These are phyloP conservation scores for Invenusta paracnida DNA, from an alignment of 2,888 invertebrate species.

Conservation along the genomic window DNA sequence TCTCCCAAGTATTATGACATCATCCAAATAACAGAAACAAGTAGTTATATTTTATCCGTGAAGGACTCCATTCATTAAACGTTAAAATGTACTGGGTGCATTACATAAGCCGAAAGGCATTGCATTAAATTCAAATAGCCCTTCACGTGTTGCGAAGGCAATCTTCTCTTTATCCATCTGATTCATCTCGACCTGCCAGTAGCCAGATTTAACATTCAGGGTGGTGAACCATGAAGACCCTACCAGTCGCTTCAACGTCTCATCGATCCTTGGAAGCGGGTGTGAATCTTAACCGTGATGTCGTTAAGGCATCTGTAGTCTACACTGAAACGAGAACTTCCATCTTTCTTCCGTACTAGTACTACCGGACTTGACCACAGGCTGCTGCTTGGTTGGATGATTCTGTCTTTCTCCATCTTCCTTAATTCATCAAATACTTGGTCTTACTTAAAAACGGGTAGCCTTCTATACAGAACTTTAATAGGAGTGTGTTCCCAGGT, in stretches of 20 bases:
- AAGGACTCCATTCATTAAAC: not conserved
- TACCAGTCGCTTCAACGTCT: conserved; percentile 46
- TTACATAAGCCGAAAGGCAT: conserved; percentile 32
- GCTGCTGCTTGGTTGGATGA: conserved; percentile 46
- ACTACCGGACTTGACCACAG: conserved; percentile 46
- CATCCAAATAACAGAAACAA: conserved; percentile 28
- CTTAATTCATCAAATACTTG: conserved; percentile 40
- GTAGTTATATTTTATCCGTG: not conserved
- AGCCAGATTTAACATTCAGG: conserved; percentile 46
- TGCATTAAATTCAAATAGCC: conserved; percentile 45
- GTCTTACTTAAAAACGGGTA: conserved; percentile 32
- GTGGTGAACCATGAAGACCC: conserved; percentile 46
- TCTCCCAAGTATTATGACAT: conserved; percentile 18
- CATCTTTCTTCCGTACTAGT: conserved; percentile 45
- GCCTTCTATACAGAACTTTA: not conserved
- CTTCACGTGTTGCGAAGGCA: conserved; percentile 45
- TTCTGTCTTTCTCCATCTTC: conserved; percentile 41
- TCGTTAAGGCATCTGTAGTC: conserved; percentile 47
- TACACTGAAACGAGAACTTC: conserved; percentile 45
- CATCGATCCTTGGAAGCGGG: conserved; percentile 46
- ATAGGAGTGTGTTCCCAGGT: not conserved
- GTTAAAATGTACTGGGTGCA: not conserved
- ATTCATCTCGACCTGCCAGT: conserved; percentile 46
- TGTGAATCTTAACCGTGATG: conserved; percentile 46
- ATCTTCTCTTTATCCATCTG: conserved; percentile 45